Base-by-base conservation (phyloP, 2,797 vertebrate species). In the Chanos chanos region DNA sequence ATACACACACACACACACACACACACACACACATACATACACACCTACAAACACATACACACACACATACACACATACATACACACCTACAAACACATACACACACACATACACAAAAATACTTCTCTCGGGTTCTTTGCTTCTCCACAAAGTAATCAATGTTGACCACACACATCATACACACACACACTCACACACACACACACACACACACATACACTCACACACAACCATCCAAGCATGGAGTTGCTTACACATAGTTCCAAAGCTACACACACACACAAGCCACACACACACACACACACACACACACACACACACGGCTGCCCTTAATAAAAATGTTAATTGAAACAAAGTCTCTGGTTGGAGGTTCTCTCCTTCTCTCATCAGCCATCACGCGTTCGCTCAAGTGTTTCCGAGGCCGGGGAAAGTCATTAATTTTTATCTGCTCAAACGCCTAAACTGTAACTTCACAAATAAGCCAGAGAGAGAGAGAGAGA, bases 291-390 rank as follows among this genome's bases (percentile, higher is more conserved):
- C 37, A 13, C 19, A n/a, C n/a, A n/a, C n/a, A n/a, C n/a, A n/a
- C n/a, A n/a, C n/a, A n/a, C n/a, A n/a, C n/a, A 57, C 19, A 49
- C 48, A 27, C 8, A 18, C 36, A 25, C 59, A 15, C 40, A 27
- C 47, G 68, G 58, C 39, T 60, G 24, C 61, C 61, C 61, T 67
- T 77, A 83, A 85, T 84, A 81, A 81, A 86, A 83, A 84, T 83
- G 78, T 85, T 86, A 86, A 86, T 85, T 85, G 79, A 87, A 86
- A 81, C 75, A 72, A 76, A 78, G 78, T 80, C 78, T 81, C 68
- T 73, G 70, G 73, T 64, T 71, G 74, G 65, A 85, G 72, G 66
- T 79, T 72, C 33, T 66, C 66, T 36, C 45, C 15, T 16, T 36
- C 15, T 48, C 6, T 22, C 33, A 16, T 57, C 44, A 50, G 51